Percentiles rank a stretch among this genome's conserved stretches.
Conservation (phyloP, 1,140 invertebrate species). For the Megathymus violae region DNA sequence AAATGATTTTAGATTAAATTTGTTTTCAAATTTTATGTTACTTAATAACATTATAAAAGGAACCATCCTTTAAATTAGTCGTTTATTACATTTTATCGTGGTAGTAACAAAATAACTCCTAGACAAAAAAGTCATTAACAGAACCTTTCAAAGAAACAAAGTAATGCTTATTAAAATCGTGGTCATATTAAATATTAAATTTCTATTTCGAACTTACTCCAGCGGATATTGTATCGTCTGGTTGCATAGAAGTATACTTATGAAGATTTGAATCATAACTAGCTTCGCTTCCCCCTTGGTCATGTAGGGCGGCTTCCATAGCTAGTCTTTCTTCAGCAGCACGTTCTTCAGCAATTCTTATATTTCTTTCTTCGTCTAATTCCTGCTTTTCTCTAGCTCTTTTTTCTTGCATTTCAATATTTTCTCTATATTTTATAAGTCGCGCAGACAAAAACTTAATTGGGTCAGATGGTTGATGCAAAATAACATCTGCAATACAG, state of each 20-base stretch:
- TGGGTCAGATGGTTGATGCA: conserved; percentile 71
- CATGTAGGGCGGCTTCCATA: conserved; percentile 51
- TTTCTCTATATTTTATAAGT: conserved; percentile 69
- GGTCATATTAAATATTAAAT: too few species aligned
- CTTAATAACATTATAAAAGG: too few species aligned
- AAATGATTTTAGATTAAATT: too few species aligned
- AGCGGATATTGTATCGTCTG: conserved; percentile 44
- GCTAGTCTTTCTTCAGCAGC: conserved; percentile 61
- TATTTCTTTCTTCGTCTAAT: conserved; percentile 63
- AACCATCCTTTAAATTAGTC: too few species aligned
- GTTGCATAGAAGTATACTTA: conserved; percentile 58
- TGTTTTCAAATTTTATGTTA: too few species aligned
- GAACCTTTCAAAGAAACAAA: too few species aligned
- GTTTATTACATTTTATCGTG: too few species aligned
- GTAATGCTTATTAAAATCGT: too few species aligned
- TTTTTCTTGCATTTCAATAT: conserved; percentile 69
- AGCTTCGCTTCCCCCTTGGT: conserved; percentile 65
- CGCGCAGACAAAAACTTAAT: conserved; percentile 65
- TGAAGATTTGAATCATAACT: conserved; percentile 71
- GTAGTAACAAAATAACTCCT: too few species aligned
- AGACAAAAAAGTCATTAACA: too few species aligned
- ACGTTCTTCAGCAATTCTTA: conserved; percentile 61
- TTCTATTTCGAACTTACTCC: conserved; percentile 51
- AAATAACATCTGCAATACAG: conserved; percentile 68
- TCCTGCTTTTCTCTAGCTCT: conserved; percentile 60